Percentiles rank a stretch among this genome's conserved stretches.
Conservation (phyloP, 2,888 invertebrate species). For the Megamerina dolium region DNA sequence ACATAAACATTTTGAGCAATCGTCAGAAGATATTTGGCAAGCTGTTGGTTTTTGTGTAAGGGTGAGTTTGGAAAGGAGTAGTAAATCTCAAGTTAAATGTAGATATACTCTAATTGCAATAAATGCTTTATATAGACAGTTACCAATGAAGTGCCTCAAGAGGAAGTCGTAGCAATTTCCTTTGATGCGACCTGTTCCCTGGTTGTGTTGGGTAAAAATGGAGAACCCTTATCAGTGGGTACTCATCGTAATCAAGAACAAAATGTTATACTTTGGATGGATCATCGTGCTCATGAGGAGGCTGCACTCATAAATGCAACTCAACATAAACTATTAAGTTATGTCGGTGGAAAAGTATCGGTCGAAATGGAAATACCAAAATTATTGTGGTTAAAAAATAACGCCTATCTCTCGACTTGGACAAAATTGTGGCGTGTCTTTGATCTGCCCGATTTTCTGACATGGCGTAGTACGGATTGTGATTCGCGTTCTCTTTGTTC, state of each 20-base stretch:
- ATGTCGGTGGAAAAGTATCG: constrained; percentile 87
- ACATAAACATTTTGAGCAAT: constrained; percentile 80
- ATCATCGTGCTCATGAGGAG: constrained; percentile 78
- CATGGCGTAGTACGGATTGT: constrained; percentile 82
- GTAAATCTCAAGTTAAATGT: too few relatives aligned
- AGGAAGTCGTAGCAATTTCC: constrained; percentile 74
- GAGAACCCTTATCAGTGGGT: constrained; percentile 66
- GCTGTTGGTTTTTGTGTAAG: constrained; percentile 62
- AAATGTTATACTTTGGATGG: constrained; percentile 89
- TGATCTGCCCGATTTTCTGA: constrained; percentile 89
- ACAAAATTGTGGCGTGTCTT: constrained; percentile 68
- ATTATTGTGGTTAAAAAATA: constrained; percentile 82
- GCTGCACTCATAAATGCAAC: constrained; percentile 73
- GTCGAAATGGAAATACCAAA: constrained; percentile 97
- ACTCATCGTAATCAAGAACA: constrained; percentile 61
- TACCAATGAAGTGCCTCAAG: constrained; percentile 51
- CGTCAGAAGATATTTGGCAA: constrained; percentile 82
- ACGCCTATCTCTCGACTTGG: constrained; percentile 62
- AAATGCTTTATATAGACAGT: constrained; percentile 55
- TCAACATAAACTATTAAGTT: constrained; percentile 69
- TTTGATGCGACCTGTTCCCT: constrained; percentile 96
- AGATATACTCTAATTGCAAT: constrained; percentile 4
- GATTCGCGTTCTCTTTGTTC: constrained; percentile 82
- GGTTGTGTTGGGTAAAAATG: constrained; percentile 68
- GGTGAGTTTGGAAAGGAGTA: constrained; percentile 51